These are phyloP conservation scores for Eurosta solidaginis DNA, from an alignment of 1,140 invertebrate genomes.

Conservation along the genomic window DNA sequence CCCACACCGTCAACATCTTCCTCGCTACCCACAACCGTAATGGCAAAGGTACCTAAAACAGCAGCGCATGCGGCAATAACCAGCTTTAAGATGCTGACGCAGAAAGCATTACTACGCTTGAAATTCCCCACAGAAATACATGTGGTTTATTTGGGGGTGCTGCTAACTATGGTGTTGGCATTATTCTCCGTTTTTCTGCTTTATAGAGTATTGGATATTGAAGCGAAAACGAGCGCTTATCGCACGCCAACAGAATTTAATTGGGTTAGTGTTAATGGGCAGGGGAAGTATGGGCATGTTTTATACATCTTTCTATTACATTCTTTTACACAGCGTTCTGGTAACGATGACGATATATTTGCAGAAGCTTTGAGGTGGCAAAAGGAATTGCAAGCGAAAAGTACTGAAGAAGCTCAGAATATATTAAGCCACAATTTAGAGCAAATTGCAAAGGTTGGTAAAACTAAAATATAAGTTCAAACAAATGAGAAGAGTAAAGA, in stretches of 20 bases:
- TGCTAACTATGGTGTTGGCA: constrained; percentile 45
- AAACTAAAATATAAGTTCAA: too few species aligned
- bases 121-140: constrained; percentile 44
- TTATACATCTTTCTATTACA: neutral
- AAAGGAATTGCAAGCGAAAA: constrained; percentile 49
- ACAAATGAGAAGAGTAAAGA: too few species aligned
- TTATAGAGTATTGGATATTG: constrained; percentile 50
- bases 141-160: constrained; percentile 47
- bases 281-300: neutral
- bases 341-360: constrained; percentile 49
- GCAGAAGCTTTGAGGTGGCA: constrained; percentile 51
- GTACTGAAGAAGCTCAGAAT: constrained; percentile 48
- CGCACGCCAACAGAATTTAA: constrained; percentile 45
- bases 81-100: constrained; percentile 27
- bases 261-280: constrained; percentile 38
- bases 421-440: constrained; percentile 51
- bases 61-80: constrained; percentile 1
- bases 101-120: constrained; percentile 32
- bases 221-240: constrained; percentile 46
- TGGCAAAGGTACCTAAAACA: constrained; percentile 31
- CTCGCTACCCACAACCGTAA: constrained; percentile 40
- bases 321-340: constrained; percentile 36
- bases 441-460: constrained; percentile 50
- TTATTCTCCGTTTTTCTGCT: constrained; percentile 52
- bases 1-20: constrained; percentile 40